Evolutionary conservation across 2,888 invertebrate genomes (phyloP).

Genomic region (Acleris sparsana): DNA sequence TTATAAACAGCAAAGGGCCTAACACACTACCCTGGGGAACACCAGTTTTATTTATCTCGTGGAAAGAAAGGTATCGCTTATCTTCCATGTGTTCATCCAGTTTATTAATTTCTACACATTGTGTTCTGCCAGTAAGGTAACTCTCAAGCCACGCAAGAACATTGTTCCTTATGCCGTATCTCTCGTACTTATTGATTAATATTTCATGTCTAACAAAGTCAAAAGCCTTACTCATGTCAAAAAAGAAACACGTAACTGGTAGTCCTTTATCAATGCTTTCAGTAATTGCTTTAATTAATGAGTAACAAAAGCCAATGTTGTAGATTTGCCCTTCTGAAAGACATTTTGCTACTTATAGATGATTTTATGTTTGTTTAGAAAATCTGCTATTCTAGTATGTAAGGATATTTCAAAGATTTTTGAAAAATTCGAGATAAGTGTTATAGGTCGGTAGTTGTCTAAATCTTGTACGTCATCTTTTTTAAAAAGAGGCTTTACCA

Average conservation of each 20-base stretch:
- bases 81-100: not conserved
- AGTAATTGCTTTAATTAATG: not conserved
- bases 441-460: too few species aligned
- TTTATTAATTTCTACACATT: constrained; percentile 1
- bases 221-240: constrained; percentile 9
- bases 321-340: constrained; percentile 3
- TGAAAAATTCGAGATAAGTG: too few species aligned
- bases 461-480: too few species aligned
- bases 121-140: not conserved
- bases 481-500: not conserved
- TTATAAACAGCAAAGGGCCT: too few species aligned
- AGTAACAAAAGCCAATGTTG: not conserved
- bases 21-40: constrained; percentile 9
- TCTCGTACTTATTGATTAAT: not conserved
- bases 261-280: not conserved
- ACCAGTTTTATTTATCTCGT: not conserved
- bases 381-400: too few species aligned
- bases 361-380: too few species aligned
- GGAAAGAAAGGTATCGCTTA: not conserved
- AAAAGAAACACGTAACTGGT: not conserved
- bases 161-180: not conserved
- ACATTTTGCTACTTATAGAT: not conserved
- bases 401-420: too few species aligned
- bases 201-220: constrained; percentile 1
- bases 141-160: not conserved